phyloP scores from a whole-genome alignment of 2,797 vertebrate genomes.

The Clamator glandarius region DNA sequence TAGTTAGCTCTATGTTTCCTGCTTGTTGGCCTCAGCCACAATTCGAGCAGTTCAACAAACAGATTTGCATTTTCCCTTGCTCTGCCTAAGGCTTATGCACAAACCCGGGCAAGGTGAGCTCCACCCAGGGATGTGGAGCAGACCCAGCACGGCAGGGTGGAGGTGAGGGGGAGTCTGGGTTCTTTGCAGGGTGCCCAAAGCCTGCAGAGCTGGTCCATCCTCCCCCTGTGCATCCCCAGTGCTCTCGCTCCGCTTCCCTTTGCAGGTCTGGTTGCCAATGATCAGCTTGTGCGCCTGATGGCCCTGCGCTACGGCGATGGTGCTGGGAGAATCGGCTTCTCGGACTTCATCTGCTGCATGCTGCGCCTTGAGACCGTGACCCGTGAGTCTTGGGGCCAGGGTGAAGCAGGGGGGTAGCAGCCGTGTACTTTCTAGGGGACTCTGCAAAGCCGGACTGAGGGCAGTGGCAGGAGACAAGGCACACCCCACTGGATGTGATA shows the following conservation, averaged over 20 bases:
- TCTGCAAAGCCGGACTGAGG: neutral
- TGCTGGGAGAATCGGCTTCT: slow-evolving; percentile 75
- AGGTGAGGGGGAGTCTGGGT: no score
- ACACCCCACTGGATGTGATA: rapidly evolving
- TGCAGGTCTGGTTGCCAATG: neutral
- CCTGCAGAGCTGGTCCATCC: rapidly evolving
- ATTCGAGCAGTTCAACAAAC: neutral
- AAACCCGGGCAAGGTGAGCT: neutral
- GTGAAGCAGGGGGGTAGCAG: rapidly evolving
- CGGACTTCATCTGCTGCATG: slow-evolving; percentile 84
- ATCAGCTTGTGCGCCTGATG: slow-evolving; percentile 76
- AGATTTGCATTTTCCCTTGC: neutral
- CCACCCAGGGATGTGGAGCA: neutral
- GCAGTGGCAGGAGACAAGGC: neutral
- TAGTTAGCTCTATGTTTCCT: neutral
- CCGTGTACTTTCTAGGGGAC: neutral
- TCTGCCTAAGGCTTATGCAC: rapidly evolving
- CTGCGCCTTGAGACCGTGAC: slow-evolving; percentile 85
- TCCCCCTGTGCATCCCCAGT: rapidly evolving
- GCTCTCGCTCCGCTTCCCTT: neutral
- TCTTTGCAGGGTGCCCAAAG: neutral
- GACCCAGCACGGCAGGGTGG: rapidly evolving
- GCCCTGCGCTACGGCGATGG: slow-evolving; percentile 78
- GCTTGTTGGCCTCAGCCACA: neutral
- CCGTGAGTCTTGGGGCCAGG: slow-evolving; percentile 77